These are phyloP conservation scores for Palythoa grandis DNA, from an alignment of 92 coral and sea anemone species.

Conservation along the genomic window DNA sequence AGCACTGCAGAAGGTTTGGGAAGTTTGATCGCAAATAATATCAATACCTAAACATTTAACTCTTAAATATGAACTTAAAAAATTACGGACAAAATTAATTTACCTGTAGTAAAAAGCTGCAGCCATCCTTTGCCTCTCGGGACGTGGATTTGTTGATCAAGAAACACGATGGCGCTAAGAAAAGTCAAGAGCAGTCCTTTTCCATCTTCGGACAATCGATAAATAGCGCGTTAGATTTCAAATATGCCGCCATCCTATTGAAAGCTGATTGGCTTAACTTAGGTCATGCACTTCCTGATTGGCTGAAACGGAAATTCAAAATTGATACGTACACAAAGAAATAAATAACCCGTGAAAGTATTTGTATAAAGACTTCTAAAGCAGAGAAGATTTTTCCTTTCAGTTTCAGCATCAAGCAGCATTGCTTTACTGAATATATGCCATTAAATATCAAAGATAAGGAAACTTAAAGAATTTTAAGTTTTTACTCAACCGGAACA, in stretches of 20 bases:
- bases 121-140: conserved; percentile 71
- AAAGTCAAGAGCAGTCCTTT: conserved; percentile 54
- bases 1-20: not conserved
- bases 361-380: conserved; percentile 50
- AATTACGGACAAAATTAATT: conserved; percentile 15
- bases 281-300: conserved; percentile 67
- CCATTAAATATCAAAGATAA: not conserved
- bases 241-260: conserved; percentile 93
- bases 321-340: conserved; percentile 48
- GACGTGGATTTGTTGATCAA: conserved; percentile 58
- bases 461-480: not conserved
- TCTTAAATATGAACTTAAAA: conserved; percentile 3
- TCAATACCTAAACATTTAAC: not conserved
- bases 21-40: conserved; percentile 43
- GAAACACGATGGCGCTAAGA: conserved; percentile 67
- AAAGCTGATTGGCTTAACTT: conserved; percentile 81
- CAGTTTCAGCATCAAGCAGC: conserved; percentile 7
- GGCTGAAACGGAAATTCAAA: conserved; percentile 80
- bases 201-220: conserved; percentile 76
- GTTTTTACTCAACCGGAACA: not conserved
- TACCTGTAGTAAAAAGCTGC: conserved; percentile 76
- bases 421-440: conserved; percentile 13
- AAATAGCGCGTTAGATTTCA: conserved; percentile 93
- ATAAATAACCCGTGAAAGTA: conserved; percentile 35
- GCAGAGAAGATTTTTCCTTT: conserved; percentile 38